Evolutionary conservation across 2,113 vertebrate species (phyloP).

Genomic region (Coptodon bakossiorum): DNA sequence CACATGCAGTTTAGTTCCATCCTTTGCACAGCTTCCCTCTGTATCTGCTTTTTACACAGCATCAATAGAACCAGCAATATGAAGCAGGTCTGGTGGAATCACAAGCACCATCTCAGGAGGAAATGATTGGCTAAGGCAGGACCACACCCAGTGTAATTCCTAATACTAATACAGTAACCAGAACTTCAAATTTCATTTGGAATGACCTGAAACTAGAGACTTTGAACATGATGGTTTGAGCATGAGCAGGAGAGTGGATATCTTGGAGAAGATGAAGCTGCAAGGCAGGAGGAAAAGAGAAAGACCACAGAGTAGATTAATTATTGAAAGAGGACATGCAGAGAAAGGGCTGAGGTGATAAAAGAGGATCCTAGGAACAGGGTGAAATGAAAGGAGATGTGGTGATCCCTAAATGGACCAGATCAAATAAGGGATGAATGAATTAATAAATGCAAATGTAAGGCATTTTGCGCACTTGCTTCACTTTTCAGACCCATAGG

Average conservation of each 20-base stretch:
- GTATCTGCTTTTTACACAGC: not conserved
- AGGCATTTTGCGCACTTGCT: not conserved
- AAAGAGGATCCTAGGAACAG: not conserved
- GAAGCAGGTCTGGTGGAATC: not conserved
- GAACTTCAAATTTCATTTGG: not conserved
- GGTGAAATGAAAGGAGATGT: not conserved
- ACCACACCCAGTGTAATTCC: not conserved
- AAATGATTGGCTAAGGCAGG: not conserved
- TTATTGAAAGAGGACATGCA: not conserved
- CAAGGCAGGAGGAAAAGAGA: not conserved
- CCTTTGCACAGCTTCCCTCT: not conserved
- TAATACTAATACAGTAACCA: not conserved
- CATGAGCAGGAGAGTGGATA: not conserved
- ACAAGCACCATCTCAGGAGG: not conserved
- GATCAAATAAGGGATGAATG: not conserved
- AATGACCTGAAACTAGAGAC: not conserved
- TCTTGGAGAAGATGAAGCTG: not conserved
- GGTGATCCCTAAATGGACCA: not conserved
- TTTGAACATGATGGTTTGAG: not conserved
- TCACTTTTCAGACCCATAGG: not conserved
- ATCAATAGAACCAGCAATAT: not conserved
- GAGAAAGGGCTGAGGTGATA: not conserved
- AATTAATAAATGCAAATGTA: not conserved
- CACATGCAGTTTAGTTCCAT: not conserved
- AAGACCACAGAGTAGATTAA: not conserved